Conservation (phyloP, 2,113 vertebrate species). For the Gymnogyps californianus region DNA sequence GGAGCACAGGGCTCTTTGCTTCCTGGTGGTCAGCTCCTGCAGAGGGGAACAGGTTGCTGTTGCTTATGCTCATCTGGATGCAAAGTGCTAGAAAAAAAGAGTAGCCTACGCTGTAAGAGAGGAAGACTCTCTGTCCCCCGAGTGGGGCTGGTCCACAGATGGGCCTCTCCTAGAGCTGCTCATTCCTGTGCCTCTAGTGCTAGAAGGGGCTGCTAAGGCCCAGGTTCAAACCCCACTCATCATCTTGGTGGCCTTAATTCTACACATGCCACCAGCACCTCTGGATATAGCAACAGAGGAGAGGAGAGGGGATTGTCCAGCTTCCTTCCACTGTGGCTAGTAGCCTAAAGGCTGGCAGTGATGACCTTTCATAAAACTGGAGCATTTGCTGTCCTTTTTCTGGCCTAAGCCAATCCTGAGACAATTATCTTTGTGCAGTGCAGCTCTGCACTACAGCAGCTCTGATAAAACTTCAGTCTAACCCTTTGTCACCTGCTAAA, state of each 20-base stretch:
- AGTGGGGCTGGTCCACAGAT: background rate
- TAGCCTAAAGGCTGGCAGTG: background rate
- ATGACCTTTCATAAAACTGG: background rate
- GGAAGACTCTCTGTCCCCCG: background rate
- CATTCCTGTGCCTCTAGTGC: background rate
- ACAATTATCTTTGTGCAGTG: constrained; percentile 29
- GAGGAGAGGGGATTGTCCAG: background rate
- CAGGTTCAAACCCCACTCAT: background rate
- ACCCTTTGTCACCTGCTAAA: constrained; percentile 43
- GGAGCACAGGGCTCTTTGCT: background rate
- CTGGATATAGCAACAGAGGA: background rate
- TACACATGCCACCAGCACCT: background rate
- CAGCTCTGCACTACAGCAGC: background rate
- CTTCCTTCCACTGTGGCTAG: background rate
- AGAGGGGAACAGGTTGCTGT: background rate
- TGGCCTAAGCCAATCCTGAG: background rate
- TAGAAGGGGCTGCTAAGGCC: background rate
- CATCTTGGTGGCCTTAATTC: background rate
- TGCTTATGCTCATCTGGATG: background rate
- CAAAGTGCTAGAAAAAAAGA: background rate
- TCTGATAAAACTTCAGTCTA: constrained; percentile 31
- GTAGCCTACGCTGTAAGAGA: background rate
- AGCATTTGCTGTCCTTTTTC: background rate
- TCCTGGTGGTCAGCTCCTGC: background rate
- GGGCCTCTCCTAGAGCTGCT: background rate